Evolutionary conservation across 1,140 invertebrate genomes (phyloP).

Genomic region (Cotesia chilonis): DNA sequence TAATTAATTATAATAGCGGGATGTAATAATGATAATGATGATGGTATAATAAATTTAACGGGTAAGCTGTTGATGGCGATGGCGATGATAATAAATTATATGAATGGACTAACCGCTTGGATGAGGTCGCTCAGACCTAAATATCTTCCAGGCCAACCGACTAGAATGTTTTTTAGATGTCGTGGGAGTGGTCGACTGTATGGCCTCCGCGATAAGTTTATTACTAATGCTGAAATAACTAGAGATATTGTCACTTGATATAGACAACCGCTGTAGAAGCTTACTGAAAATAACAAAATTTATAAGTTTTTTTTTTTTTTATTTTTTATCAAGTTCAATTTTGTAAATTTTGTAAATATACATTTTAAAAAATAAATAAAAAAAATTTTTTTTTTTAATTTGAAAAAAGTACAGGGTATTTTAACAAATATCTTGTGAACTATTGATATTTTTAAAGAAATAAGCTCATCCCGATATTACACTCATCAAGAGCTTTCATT

Average conservation of each 20-base stretch:
- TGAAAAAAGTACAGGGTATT: too few species aligned
- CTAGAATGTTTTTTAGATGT: slow-evolving; percentile 66
- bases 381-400: too few species aligned
- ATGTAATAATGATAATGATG: neutral
- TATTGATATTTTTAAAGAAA: too few species aligned
- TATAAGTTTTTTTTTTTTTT: too few species aligned
- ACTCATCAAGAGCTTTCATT: too few species aligned
- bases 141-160: slow-evolving; percentile 65
- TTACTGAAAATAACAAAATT: slow-evolving; percentile 61
- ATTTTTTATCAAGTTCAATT: too few species aligned
- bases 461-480: too few species aligned
- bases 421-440: too few species aligned
- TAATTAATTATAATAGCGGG: slow-evolving; percentile 22
- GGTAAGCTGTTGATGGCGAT: neutral
- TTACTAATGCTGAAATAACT: slow-evolving; percentile 71
- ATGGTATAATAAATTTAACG: slow-evolving; percentile 33
- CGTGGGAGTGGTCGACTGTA: slow-evolving; percentile 67
- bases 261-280: slow-evolving; percentile 68
- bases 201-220: slow-evolving; percentile 67
- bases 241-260: slow-evolving; percentile 71
- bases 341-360: too few species aligned
- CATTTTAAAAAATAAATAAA: too few species aligned
- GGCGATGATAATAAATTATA: neutral
- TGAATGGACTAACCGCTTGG: slow-evolving; percentile 33
- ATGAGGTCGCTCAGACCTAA: slow-evolving; percentile 63